Percentiles rank a stretch among this genome's conserved stretches.
Evolutionary conservation across 2,113 vertebrate genomes (phyloP).

Genomic region (Pelmatolapia mariae): DNA sequence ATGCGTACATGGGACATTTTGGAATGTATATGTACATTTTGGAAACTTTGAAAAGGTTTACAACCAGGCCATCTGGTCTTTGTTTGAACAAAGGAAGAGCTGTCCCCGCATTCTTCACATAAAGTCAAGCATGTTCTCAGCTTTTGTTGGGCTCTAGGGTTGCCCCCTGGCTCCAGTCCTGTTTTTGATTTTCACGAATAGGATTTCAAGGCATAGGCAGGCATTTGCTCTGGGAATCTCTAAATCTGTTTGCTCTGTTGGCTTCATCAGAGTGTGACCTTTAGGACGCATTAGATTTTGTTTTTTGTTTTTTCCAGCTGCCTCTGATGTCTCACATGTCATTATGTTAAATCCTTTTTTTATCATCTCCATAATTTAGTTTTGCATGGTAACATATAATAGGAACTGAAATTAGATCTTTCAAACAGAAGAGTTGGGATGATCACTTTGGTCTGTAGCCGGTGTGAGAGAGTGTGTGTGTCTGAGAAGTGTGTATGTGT

Average conservation of each 20-base stretch:
- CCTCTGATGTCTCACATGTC: background rate
- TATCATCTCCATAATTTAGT: background rate
- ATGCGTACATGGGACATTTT: background rate
- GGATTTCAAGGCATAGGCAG: background rate
- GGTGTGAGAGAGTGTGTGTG: background rate
- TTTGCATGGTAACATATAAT: background rate
- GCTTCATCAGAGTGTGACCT: background rate
- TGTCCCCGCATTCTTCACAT: background rate
- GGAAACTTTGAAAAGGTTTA: background rate
- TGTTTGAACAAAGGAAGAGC: background rate
- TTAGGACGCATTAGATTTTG: background rate
- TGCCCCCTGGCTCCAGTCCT: background rate
- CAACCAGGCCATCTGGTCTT: background rate
- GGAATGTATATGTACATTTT: background rate
- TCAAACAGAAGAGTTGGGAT: background rate
- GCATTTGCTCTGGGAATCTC: background rate
- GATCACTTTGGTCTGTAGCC: background rate
- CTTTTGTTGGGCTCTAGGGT: background rate
- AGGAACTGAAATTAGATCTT: background rate
- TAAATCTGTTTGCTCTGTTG: background rate
- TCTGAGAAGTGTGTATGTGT: slow-evolving; percentile 44
- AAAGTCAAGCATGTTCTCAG: background rate
- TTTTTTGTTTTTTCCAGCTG: background rate
- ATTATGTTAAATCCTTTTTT: background rate
- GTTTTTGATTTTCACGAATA: background rate